Base-by-base conservation (phyloP, 2,888 invertebrate species). In the Sphecodes monilicornis region DNA sequence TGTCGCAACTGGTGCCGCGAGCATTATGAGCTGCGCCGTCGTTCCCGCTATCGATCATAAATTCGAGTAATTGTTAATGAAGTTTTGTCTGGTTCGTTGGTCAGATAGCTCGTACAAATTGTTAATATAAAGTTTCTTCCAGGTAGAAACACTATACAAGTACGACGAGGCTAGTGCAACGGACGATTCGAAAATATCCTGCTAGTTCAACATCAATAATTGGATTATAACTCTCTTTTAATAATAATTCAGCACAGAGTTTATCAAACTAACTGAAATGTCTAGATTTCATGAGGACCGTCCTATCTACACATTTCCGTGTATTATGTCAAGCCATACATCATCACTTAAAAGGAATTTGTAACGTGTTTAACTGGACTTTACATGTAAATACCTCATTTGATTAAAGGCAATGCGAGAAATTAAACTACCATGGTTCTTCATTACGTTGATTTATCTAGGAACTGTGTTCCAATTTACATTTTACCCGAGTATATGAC, bases 51-150 rank as follows among this genome's bases (percentile, higher is more conserved):
- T 60, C 72, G 72, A 57, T 76, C 86, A 78, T 89, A 89, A 87
- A 87, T 89, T 81, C 78, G 82, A 72, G 87, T 85, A 86, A 81
- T 79, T 86, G 87, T 89, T 87, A 89, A 89, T 86, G 86, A 89
- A 89, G 81, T 85, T 86, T 80, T 77, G 86, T 86, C 79, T 78
- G 60, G 16, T 60, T 60, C 60, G 81, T 50, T 66, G 77, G 60
- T 57, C 39, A 71, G 41, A 64, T 46, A 69, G 72, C 69, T 78
- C 69, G 36, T 36, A 66, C 13, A 73, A 43, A 54, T 60, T 26
- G 77, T 83, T 85, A 89, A 87, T 87, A 86, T 87, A 84, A 90
- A 90, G 89, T 91, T 88, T 86, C 88, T 88, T 75, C 64, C 69
- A 74, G 54, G 68, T 43, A 72, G 80, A 79, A 86, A 70, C 73